Evolutionary conservation across 2,113 vertebrate genomes (phyloP), one percentile per base, ranked within the genome.

Genomic region (Brevimyrus niger): DNA sequence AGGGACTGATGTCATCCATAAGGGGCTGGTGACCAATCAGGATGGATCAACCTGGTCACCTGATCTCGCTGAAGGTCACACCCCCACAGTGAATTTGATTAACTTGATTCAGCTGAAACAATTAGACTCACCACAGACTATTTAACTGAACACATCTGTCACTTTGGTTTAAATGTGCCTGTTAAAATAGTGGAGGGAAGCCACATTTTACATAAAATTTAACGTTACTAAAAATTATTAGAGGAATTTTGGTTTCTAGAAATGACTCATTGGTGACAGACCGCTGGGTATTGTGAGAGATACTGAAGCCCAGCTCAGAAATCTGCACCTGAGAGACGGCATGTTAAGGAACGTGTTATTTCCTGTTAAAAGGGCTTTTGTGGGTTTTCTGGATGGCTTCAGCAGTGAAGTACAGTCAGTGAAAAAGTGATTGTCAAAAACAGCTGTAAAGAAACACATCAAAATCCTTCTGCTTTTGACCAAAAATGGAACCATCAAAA

Each of bases 391-490:
- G 21, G 61, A 38, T 73, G n/a, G 42, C n/a, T 61, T 73, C 58
- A 31, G 46, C 48, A 85, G 17, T 85, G 27, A 85, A 85, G 44
- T 27, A 15, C 83, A 85, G 47, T 50, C 58, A 19, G 27, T 35
- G 58, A 88, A 88, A 88, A 73, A 35, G 5, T 76, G 61, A 88
- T 88, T 46, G 10, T 35, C 27, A 88, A 88, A 88, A 88, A 19
- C 55, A 9, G 42, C 5, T 31, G 44, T 31, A 42, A 48, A 65
- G 42, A 47, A 31, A 46, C 61, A 85, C 13, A 9, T 13, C 46
- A 46, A 11, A 46, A 85, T 46, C 83, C 38, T 65, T 69, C 38
- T 69, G 42, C 87, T 47, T 88, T 44, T 73, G 61, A 85, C 46
- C 44, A 44, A 85, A n/a, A 46, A 73, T 73, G 21, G 44, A 48